Percentiles rank a stretch among this genome's conserved stretches.
Conservation (phyloP, 2,113 vertebrate genomes). For the Ciconia maguari region DNA sequence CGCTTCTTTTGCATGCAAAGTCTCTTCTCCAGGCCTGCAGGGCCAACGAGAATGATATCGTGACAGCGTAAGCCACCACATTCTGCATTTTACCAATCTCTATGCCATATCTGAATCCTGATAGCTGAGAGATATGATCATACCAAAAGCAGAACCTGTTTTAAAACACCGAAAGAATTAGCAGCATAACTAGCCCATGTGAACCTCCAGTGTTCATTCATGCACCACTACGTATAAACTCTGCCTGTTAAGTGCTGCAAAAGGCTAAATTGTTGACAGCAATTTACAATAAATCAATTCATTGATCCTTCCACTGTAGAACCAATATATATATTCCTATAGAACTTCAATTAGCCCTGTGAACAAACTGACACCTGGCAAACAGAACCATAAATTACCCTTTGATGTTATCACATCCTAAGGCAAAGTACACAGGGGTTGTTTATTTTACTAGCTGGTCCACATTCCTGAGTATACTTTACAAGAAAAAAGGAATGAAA, state of each 20-base stretch:
- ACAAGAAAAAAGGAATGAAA: neutral
- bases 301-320: slow-evolving; percentile 26
- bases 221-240: neutral
- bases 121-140: neutral
- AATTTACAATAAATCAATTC: slow-evolving; percentile 41
- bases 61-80: neutral
- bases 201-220: neutral
- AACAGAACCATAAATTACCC: slow-evolving; percentile 18
- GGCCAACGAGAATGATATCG: neutral
- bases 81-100: neutral
- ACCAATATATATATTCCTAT: neutral
- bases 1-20: neutral
- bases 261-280: neutral
- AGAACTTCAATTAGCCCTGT: slow-evolving; percentile 51
- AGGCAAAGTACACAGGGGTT: neutral
- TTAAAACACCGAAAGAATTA: neutral
- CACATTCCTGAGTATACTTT: neutral
- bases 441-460: slow-evolving; percentile 16
- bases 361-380: slow-evolving; percentile 44
- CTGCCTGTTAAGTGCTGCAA: slow-evolving; percentile 2
- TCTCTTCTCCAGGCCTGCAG: neutral
- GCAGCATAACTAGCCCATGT: neutral
- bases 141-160: neutral
- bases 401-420: slow-evolving; percentile 41
- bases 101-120: neutral